Evolutionary conservation across 2,888 invertebrate species (phyloP).

Genomic region (Ischnura elegans): DNA sequence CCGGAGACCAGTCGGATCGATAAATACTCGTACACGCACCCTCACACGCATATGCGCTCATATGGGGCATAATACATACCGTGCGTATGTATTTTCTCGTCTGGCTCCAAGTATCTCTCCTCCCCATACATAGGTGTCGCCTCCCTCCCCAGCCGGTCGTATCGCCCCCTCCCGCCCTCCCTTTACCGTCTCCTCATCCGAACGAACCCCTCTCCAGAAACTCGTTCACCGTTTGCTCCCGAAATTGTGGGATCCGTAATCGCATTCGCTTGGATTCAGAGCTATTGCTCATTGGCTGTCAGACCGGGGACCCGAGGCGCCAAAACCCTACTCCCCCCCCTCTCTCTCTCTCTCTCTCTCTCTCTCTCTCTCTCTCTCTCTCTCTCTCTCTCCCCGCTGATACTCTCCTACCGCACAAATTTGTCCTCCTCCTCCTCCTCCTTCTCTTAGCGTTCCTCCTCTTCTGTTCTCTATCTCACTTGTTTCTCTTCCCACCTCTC

Average conservation of each 20-base stretch:
- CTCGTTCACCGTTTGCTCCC: constrained; percentile 42
- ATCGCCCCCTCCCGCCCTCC: neutral
- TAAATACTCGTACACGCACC: neutral
- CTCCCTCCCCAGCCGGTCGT: neutral
- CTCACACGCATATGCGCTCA: neutral
- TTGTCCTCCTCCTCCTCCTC: too few species aligned
- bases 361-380: neutral
- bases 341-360: neutral
- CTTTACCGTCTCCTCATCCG: neutral
- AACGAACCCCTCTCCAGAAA: neutral
- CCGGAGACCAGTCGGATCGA: constrained; percentile 32
- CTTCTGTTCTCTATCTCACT: neutral
- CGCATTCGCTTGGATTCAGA: constrained; percentile 61
- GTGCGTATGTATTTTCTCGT: neutral
- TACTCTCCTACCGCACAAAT: too few species aligned
- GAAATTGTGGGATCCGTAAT: constrained; percentile 63
- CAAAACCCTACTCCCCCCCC: neutral
- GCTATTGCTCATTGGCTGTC: constrained; percentile 61
- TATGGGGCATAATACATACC: neutral
- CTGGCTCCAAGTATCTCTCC: neutral
- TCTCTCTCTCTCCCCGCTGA: neutral
- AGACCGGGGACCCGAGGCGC: constrained; percentile 45
- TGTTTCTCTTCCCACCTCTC: neutral
- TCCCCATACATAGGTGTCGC: too few species aligned
- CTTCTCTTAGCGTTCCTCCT: neutral